Evolutionary conservation across 23 tunicate genomes (phyloP), one percentile per base, ranked within the genome.

Genomic region (Ascidia mentula): DNA sequence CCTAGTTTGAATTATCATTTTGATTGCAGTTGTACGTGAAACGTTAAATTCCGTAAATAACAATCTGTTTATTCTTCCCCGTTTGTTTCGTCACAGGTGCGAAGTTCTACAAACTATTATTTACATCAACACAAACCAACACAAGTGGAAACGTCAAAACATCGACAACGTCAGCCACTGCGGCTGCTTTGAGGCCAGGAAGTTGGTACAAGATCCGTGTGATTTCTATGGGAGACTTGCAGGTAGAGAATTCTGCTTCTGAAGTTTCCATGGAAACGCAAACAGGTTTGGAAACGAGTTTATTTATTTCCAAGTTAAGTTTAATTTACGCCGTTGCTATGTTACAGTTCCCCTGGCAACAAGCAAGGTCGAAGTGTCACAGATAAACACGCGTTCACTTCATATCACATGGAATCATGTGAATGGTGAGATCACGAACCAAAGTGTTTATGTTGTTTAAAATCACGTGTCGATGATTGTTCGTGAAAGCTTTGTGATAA

Each of bases 201-300:
- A 40, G 69, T 28, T 59, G 65, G 60, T 90, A 90, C 74, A 42
- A 40, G 46, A 72, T 90, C 36, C 39, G 36, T 8, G 86, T 90
- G 33, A 53, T 69, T 46, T 90, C 96, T 6, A 42, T 90, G 4
- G 89, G 96, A 2, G 38, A 28, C 28, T 65, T 74, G 38, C 82
- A 40, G 6, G 78, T 71, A 6, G 36, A 26, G 0, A 79, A 85
- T 38, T 28, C 35, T 0, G 38, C 77, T 59, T 72, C 69, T 34
- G 72, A 53, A 37, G 69, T 33, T 37, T 53, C 72, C 26, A 7
- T 85, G 17, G 22, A 38, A 0, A 78, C 34, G 28, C 89, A 85
- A 78, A 78, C 89, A 3, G 78, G 89, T 85, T n/a, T n/a, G n/a
- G 65, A 53, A 9, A 1, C 24, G 13, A 9, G 12, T 53, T 70